Evolutionary conservation across 2,888 invertebrate species (phyloP), one percentile per base, ranked within the genome.

Genomic region (Isoperla grammatica): DNA sequence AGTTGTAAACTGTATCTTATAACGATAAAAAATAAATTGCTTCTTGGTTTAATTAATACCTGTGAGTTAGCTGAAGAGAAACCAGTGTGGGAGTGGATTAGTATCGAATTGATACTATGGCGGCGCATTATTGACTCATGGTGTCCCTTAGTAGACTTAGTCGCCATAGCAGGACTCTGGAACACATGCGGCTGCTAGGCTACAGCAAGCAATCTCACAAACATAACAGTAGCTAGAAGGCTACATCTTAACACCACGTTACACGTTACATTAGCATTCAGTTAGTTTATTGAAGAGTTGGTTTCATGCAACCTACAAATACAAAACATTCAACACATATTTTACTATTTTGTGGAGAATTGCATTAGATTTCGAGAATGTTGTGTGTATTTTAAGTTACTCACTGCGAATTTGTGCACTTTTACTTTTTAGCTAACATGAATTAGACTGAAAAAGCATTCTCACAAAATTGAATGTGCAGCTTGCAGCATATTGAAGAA

Each of bases 81-180:
- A 59, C 55, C 58, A 56, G 39, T 56, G 56, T 57, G 62, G 46
- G 63, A 61, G 23, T 59, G 64, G 49, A 57, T 61, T 50, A 57
- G 50, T 45, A 59, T 60, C 57, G 54, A 45, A 61, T 62, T 61
- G 61, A 62, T 59, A 59, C 64, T 64, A 61, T 64, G 64, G 20
- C 64, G 64, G 37, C 64, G 62, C 20, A 43, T 56, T 11, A 62
- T 42, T 55, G 59, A 45, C 56, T 56, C 61, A 61, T 64, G 64
- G 57, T 46, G 64, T 45, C 56, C 57, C 60, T 60, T 62, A 58
- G 57, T 59, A 49, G 50, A 57, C 61, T 53, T 23, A 37, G 59
- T 50, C 37, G 56, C 58, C 61, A 69, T 69, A 70, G 79, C 77
- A 69, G 80, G 79, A 74, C 79, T 81, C 76, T 79, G 80, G 79